phyloP scores from a whole-genome alignment of 2,113 vertebrate genomes.

The Argyrosomus japonicus region DNA sequence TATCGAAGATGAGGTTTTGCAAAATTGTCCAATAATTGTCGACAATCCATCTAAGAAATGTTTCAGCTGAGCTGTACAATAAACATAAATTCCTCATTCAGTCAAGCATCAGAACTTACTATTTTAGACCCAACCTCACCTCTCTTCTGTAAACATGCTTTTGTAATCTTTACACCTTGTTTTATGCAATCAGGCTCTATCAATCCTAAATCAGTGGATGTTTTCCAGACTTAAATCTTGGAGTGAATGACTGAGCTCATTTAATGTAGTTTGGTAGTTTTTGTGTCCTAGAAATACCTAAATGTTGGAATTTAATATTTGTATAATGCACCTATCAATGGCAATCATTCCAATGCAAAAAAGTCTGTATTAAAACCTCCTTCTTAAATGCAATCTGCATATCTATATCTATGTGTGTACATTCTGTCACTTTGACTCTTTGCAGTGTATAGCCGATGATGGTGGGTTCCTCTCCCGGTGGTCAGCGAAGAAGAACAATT shows the following conservation, averaged over 20 bases:
- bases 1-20: neutral
- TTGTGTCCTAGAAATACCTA: neutral
- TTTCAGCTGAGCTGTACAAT: neutral
- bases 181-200: neutral
- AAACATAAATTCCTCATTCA: neutral
- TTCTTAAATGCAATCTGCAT: neutral
- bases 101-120: neutral
- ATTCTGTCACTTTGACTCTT: constrained; percentile 15
- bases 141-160: too few relatives aligned
- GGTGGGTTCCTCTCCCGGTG: constrained; percentile 67
- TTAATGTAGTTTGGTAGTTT: neutral
- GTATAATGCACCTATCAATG: neutral
- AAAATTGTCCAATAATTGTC: neutral
- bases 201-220: neutral
- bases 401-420: neutral
- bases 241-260: neutral
- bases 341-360: neutral
- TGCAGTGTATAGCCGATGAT: constrained; percentile 61
- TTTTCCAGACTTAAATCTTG: neutral
- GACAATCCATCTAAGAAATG: neutral
- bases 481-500: constrained; percentile 83
- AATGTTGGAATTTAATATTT: neutral
- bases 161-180: neutral
- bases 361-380: neutral
- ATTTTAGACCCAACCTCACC: neutral